Percentiles rank a stretch among this genome's conserved stretches.
Evolutionary conservation across 1,140 invertebrate genomes (phyloP).

Genomic region (Platyura marginata): DNA sequence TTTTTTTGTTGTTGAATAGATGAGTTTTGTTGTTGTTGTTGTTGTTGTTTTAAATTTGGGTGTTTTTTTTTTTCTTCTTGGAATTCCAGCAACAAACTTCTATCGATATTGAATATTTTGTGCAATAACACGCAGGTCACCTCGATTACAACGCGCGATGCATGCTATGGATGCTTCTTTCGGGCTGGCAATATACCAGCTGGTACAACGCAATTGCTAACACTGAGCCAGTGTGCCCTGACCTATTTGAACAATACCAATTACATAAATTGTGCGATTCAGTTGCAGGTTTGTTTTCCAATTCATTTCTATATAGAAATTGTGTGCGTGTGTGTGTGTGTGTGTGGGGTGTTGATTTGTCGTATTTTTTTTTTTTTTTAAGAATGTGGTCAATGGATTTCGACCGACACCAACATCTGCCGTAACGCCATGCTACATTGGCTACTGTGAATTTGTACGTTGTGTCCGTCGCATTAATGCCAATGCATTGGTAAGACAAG

Average conservation of each 20-base stretch:
- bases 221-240: conserved; percentile 25
- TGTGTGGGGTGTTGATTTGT: no score
- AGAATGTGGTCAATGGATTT: conserved; percentile 6
- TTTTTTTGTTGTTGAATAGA: no score
- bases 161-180: conserved; percentile 30
- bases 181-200: conserved; percentile 27
- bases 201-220: conserved; percentile 26
- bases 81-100: conserved; percentile 22
- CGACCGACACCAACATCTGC: conserved; percentile 3
- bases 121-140: conserved; percentile 31
- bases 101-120: conserved; percentile 29
- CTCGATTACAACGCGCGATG: conserved; percentile 28
- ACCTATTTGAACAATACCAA: conserved; percentile 28
- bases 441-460: conserved; percentile 34
- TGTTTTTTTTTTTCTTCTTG: no score
- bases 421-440: conserved; percentile 17
- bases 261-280: conserved; percentile 26
- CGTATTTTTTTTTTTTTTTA: no score
- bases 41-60: no score
- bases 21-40: no score
- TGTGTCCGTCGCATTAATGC: conserved; percentile 32
- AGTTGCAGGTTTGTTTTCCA: conserved; percentile 18
- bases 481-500: conserved; percentile 26
- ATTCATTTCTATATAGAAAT: conserved; percentile 8
- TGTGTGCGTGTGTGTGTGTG: no score